Conservation (phyloP, 92 coral and sea anemone species). For the Phenganax subtilis region DNA sequence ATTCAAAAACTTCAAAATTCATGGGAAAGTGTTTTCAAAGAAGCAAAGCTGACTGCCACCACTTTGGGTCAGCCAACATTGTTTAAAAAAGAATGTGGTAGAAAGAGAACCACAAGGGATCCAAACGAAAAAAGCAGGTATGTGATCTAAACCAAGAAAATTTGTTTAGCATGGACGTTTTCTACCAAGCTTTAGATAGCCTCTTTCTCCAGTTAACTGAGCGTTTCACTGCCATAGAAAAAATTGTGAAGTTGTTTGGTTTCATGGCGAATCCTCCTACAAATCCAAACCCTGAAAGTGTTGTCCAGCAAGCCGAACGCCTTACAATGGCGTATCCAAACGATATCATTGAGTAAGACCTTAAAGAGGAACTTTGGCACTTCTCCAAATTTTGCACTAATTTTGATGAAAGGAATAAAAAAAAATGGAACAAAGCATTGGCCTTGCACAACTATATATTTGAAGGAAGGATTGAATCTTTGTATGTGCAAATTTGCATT, state of each 20-base stretch:
- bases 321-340: neutral
- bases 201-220: conserved; percentile 12
- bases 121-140: neutral
- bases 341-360: neutral
- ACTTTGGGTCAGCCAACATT: neutral
- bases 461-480: conserved; percentile 4
- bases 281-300: neutral
- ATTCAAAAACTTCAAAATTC: conserved; percentile 8
- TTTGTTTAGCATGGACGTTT: neutral
- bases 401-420: neutral
- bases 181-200: conserved; percentile 4
- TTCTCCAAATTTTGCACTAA: neutral
- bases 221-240: neutral
- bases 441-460: neutral
- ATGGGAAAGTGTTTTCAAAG: neutral
- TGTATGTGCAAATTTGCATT: conserved; percentile 26
- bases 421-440: neutral
- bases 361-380: neutral
- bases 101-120: too few relatives aligned
- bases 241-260: neutral
- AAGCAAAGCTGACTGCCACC: neutral
- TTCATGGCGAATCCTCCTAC: neutral
- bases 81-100: too few relatives aligned
- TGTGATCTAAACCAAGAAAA: neutral
- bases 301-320: neutral